Base-by-base conservation (phyloP, 2,797 vertebrate genomes). In the Brachyalestes nurse region DNA sequence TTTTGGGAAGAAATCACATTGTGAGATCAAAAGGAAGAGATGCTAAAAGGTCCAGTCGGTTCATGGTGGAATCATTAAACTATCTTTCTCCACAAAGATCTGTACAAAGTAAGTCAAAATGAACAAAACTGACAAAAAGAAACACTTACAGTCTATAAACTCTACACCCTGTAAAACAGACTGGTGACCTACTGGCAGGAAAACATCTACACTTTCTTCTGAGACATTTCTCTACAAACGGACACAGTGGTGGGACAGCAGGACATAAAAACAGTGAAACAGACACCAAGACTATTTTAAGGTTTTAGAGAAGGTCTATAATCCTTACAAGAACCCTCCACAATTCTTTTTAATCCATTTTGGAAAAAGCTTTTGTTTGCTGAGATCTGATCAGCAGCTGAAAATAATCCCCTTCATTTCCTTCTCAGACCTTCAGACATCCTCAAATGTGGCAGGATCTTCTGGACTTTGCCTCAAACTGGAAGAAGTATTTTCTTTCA, bases 351-450 rank as follows among this genome's bases (percentile, higher is more conserved):
- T 77, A 78, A 87, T 85, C 86, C 87, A 81, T 89, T 73, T 83
- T 85, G 83, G 88, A 87, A 75, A 71, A 78, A 70, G 64, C 38
- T 51, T 34, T 14, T 89, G 86, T 90, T 87, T 89, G 85, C 83
- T 74, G 82, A 84, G 84, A 72, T 88, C 45, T 69, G 58, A 84
- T 85, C 72, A 45, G 23, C 69, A 47, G 66, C 79, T 58, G 16
- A 40, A 49, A 69, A 57, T 86, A 86, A 91, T 88, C 88, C 34
- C 49, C 87, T 87, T 89, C 79, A 89, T 89, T 91, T 92, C 87
- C 89, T 83, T 73, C 57, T 23, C 49, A 38, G 74, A 23, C 78
- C 12, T 79, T 23, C 49, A 38, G 74, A 23, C 78, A 16, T 79
- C 69, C 67, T 83, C 78, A 89, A 88, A 89, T 87, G 83, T 82